Conservation (phyloP, 2,797 vertebrate genomes). For the Florisuga fusca region DNA sequence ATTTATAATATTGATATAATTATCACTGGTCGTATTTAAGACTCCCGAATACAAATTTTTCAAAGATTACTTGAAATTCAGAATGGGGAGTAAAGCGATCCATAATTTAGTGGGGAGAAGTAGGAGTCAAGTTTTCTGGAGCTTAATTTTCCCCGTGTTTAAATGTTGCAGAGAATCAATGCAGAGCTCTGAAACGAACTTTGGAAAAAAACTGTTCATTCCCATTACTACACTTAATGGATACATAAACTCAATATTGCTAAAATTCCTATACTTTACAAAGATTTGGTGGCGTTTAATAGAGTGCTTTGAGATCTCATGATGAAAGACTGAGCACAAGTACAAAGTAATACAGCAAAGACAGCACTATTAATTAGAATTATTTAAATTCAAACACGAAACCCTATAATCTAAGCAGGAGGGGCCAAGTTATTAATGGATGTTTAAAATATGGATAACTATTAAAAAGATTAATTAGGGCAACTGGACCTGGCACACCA, state of each 20-base stretch:
- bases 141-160: constrained; percentile 27
- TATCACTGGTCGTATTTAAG: constrained; percentile 55
- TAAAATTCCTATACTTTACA: constrained; percentile 35
- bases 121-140: constrained; percentile 40
- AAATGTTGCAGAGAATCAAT: constrained; percentile 27
- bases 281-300: neutral
- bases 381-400: constrained; percentile 39
- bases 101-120: constrained; percentile 40
- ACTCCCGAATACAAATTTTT: constrained; percentile 27
- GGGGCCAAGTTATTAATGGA: neutral
- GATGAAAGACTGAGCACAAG: constrained; percentile 31
- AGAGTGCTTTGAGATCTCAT: constrained; percentile 33
- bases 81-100: constrained; percentile 22
- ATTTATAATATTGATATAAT: constrained; percentile 62
- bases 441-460: constrained; percentile 18
- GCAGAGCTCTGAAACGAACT: constrained; percentile 34
- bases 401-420: constrained; percentile 35
- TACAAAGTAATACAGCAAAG: constrained; percentile 38
- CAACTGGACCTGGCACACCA: neutral
- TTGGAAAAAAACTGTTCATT: neutral
- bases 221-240: neutral
- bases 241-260: neutral
- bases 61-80: constrained; percentile 56
- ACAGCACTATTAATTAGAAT: constrained; percentile 11
- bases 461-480: neutral